A percentile compares a stretch with the other conserved stretches of the same genome.
Conservation (phyloP, 2,113 vertebrate genomes). For the Xiphophorus hellerii region DNA sequence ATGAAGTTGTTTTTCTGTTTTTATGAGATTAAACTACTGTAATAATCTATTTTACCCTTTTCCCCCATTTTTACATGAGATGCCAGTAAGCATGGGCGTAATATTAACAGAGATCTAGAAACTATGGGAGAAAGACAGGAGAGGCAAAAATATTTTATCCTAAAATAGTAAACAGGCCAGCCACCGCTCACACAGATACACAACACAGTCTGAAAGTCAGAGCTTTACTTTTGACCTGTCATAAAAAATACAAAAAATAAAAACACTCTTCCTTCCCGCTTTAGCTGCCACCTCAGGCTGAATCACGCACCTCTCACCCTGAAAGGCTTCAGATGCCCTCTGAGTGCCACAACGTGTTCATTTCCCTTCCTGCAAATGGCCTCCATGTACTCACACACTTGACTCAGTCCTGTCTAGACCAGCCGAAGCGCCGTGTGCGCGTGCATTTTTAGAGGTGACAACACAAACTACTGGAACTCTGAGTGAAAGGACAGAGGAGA, state of each 20-base stretch:
- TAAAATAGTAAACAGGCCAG: background rate
- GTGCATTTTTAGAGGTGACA: conserved; percentile 30
- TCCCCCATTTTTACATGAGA: too few relatives aligned
- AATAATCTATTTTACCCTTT: too few relatives aligned
- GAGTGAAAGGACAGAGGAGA: background rate
- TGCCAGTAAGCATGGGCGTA: too few relatives aligned
- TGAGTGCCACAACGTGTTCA: conserved; percentile 60
- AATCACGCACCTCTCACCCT: conserved; percentile 33
- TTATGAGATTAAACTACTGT: too few relatives aligned
- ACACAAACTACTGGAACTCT: conserved; percentile 42
- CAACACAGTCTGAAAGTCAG: background rate
- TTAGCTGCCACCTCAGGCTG: conserved; percentile 16
- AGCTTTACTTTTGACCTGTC: conserved; percentile 24
- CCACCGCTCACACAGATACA: background rate
- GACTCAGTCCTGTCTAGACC: conserved; percentile 18
- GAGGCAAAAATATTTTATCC: background rate
- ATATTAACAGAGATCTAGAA: too few relatives aligned
- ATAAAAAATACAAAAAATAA: conserved; percentile 6
- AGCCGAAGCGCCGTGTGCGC: conserved; percentile 1
- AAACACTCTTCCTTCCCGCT: background rate
- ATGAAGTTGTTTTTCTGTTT: too few relatives aligned
- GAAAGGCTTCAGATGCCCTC: conserved; percentile 43
- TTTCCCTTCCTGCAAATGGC: conserved; percentile 60
- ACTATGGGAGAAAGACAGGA: background rate
- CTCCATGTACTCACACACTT: conserved; percentile 12